phyloP scores from a whole-genome alignment of 2,888 invertebrate genomes.

The Crepidodera aurea region DNA sequence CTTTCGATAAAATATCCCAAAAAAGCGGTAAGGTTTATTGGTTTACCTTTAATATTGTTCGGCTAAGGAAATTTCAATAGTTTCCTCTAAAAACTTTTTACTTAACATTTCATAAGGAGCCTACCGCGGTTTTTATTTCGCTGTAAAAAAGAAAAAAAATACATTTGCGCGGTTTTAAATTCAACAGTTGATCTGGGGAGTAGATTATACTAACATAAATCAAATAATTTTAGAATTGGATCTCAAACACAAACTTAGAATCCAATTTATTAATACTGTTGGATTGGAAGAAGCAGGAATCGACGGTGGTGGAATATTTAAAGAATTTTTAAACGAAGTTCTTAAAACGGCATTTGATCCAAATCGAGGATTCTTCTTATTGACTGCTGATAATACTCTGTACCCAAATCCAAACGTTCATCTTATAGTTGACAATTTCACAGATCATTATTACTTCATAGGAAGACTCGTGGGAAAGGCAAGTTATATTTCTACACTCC shows the following conservation, averaged over 20 bases:
- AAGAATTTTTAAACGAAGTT: conserved; percentile 93
- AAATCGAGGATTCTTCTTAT: conserved; percentile 89
- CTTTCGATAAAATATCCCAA: conserved; percentile 90
- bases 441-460: conserved; percentile 92
- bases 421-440: conserved; percentile 84
- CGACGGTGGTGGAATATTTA: conserved; percentile 96
- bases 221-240: conserved; percentile 88
- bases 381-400: conserved; percentile 90
- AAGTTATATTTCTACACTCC: conserved; percentile 28
- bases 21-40: conserved; percentile 85
- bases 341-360: conserved; percentile 96
- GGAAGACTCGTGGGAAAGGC: conserved; percentile 69
- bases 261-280: conserved; percentile 88
- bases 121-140: too few species aligned
- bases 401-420: conserved; percentile 96
- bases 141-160: too few species aligned
- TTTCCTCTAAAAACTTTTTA: too few species aligned
- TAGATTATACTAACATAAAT: too few species aligned
- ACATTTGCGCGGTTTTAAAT: too few species aligned
- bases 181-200: too few species aligned
- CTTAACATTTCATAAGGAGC: too few species aligned
- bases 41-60: too few species aligned
- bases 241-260: conserved; percentile 82
- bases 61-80: too few species aligned
- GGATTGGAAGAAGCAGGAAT: conserved; percentile 96